Conservation (phyloP, 2,113 vertebrate species). For the Psephotus haematonotus region DNA sequence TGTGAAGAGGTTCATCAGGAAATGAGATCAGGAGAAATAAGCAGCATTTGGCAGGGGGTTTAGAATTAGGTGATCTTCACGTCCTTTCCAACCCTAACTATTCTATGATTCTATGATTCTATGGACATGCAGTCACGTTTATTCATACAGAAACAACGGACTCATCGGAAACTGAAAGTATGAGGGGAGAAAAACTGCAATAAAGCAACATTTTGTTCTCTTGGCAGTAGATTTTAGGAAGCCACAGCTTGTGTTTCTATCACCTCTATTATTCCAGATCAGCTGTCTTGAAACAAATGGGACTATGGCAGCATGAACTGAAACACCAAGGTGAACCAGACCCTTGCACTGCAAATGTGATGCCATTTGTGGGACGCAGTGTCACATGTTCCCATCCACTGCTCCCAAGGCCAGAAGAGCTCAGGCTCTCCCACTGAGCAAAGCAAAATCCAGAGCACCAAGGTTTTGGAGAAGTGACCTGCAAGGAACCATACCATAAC, state of each 20-base stretch:
- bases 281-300: not conserved
- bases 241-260: not conserved
- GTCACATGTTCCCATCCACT: not conserved
- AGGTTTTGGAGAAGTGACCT: not conserved
- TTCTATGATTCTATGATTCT: not conserved
- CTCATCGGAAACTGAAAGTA: not conserved
- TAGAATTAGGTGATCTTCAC: not conserved
- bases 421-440: not conserved
- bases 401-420: not conserved
- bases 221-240: not conserved
- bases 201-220: not conserved
- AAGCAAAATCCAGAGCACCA: not conserved
- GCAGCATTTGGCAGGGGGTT: not conserved
- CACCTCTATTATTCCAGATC: not conserved
- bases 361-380: not conserved
- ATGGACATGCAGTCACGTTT: not conserved
- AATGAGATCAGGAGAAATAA: not conserved
- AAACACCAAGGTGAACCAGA: not conserved
- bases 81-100: not conserved
- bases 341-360: not conserved
- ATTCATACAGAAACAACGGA: not conserved
- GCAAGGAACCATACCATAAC: not conserved
- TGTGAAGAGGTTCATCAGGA: not conserved
- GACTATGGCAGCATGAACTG: not conserved
- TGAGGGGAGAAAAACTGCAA: not conserved